A percentile compares a stretch with the other conserved stretches of the same genome.
These are phyloP conservation scores for Girardinus metallicus DNA, from an alignment of 2,797 vertebrate genomes.

Conservation along the genomic window DNA sequence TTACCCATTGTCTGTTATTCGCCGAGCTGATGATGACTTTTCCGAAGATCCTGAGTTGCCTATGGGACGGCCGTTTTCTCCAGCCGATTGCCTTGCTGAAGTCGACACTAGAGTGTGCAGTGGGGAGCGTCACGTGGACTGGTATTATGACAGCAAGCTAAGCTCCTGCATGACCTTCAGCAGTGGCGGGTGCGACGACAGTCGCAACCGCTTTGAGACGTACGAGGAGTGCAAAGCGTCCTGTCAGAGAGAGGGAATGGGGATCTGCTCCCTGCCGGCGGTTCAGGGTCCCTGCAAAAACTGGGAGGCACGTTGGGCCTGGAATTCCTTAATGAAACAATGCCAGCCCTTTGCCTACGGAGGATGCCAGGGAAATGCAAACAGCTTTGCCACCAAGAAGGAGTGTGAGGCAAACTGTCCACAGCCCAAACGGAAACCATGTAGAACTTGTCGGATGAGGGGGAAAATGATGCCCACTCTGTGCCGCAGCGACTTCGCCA, in stretches of 20 bases:
- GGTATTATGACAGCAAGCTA: slow-evolving; percentile 88
- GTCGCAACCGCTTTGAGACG: slow-evolving; percentile 89
- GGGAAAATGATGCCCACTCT: slow-evolving; percentile 90
- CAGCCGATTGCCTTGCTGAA: slow-evolving; percentile 85
- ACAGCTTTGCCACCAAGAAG: slow-evolving; percentile 90
- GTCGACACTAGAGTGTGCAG: slow-evolving; percentile 83
- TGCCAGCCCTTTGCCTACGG: slow-evolving; percentile 92
- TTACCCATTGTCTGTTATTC: slow-evolving; percentile 91
- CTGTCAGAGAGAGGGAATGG: slow-evolving; percentile 84
- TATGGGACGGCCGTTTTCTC: slow-evolving; percentile 78
- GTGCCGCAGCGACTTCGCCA: slow-evolving; percentile 95
- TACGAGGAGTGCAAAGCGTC: slow-evolving; percentile 90
- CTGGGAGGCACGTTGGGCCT: slow-evolving; percentile 94
- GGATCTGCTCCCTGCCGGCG: slow-evolving; percentile 87
- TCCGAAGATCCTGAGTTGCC: slow-evolving; percentile 76
- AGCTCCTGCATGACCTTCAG: slow-evolving; percentile 88
- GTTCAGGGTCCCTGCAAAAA: slow-evolving; percentile 93
- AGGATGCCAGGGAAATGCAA: slow-evolving; percentile 92
- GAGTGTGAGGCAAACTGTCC: slow-evolving; percentile 92
- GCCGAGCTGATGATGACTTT: slow-evolving; percentile 74
- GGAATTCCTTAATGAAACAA: slow-evolving; percentile 87
- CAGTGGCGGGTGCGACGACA: slow-evolving; percentile 86
- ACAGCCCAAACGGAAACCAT: slow-evolving; percentile 83
- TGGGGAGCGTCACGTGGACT: slow-evolving; percentile 82
- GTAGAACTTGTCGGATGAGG: slow-evolving; percentile 86